Evolutionary conservation across 1,140 invertebrate genomes (phyloP), one percentile per base, ranked within the genome.

Genomic region (Drosophila tristis): DNA sequence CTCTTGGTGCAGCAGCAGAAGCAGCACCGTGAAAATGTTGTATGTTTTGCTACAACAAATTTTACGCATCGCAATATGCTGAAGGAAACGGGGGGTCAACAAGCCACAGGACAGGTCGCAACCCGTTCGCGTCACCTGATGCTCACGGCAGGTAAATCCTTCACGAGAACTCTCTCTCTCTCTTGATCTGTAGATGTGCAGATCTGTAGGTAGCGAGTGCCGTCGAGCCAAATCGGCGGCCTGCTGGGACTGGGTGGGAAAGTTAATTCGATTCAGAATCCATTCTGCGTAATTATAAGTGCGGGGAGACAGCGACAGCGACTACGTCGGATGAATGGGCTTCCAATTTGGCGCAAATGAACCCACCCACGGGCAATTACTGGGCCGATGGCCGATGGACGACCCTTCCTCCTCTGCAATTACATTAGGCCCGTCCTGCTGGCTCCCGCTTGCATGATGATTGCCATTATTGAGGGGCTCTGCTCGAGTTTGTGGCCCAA

Each of bases 121-220:
- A 89, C 63, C 68, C 79, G 79, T 84, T 84, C 77, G 66, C 81
- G 71, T 67, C 74, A 89, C 84, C 84, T 89, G 84, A 79, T 84
- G 58, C 35, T 0, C 35, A 39, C 23, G 8, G n/a, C 58, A 58
- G 49, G 73, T 59, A 60, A 66, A 60, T 78, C 48, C 51, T 67
- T 39, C 26, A 51, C 49, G 57, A 63, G 64, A 66, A 74, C 23
- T 25, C 23, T 29, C 6, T 25, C 3, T 25, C 26, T 29, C 4
- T 5, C 39, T 25, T 4, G 23, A 25, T 25, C 3, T 25, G 16
- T 29, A 23, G 23, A 23, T 23, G 1, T 23, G 20, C 20, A 25
- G 2, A 5, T 15, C 11, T 13, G 35, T 43, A 66, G 45, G 54
- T 68, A 73, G n/a, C 42, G 31, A 68, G 7, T 8, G 13, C 20